Conservation (phyloP, 2,888 invertebrate genomes). For the Drosophila diplacantha region DNA sequence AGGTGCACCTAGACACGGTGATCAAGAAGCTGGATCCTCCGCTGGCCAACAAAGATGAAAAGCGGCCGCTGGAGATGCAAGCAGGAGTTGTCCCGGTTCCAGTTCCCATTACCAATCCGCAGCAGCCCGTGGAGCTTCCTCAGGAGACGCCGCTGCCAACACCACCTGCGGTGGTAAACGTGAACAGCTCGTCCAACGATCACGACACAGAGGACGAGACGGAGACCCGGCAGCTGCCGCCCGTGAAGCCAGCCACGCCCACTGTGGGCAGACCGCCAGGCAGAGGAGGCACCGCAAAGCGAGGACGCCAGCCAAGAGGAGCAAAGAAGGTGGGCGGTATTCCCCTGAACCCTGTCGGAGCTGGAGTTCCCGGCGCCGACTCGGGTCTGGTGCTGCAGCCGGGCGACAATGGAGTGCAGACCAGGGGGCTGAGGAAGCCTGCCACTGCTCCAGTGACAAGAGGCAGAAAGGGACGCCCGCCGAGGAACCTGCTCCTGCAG, state of each 20-base stretch:
- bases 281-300: slow-evolving; percentile 65
- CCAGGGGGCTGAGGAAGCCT: slow-evolving; percentile 79
- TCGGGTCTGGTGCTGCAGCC: slow-evolving; percentile 31
- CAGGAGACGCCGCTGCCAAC: slow-evolving; percentile 12
- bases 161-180: slow-evolving; percentile 21
- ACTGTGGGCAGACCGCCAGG: slow-evolving; percentile 64
- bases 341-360: slow-evolving; percentile 32
- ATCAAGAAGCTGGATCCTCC: slow-evolving; percentile 85
- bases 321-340: slow-evolving; percentile 67
- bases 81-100: slow-evolving; percentile 1
- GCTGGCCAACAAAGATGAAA: slow-evolving; percentile 16
- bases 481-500: slow-evolving; percentile 73
- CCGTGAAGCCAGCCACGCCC: slow-evolving; percentile 23
- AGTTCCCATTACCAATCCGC: slow-evolving; percentile 9
- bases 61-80: slow-evolving; percentile 27
- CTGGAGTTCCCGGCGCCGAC: slow-evolving; percentile 23
- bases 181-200: slow-evolving; percentile 55
- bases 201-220: slow-evolving; percentile 77
- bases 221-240: slow-evolving; percentile 61
- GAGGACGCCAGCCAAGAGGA: slow-evolving; percentile 74
- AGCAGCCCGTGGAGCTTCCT: slow-evolving; percentile 20
- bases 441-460: slow-evolving; percentile 67
- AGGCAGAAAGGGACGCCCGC: slow-evolving; percentile 78
- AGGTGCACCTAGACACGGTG: slow-evolving; percentile 88
- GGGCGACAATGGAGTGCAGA: slow-evolving; percentile 79